These are phyloP conservation scores for Limnephilus auricula DNA, from an alignment of 2,888 invertebrate genomes.

Conservation along the genomic window DNA sequence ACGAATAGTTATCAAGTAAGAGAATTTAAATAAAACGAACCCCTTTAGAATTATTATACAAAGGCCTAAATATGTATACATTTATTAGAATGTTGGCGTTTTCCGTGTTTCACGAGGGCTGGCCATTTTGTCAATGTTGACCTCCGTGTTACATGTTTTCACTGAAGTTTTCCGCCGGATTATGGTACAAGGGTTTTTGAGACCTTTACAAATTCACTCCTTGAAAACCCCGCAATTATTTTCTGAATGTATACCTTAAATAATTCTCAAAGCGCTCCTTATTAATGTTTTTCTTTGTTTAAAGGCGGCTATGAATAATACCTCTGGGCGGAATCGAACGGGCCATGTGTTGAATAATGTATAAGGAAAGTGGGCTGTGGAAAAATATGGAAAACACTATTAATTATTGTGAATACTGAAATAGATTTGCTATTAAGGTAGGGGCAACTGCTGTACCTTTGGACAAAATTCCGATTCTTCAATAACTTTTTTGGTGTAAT, in stretches of 20 bases:
- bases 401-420: neutral
- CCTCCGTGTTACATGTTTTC: conserved; percentile 2
- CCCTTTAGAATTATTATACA: neutral
- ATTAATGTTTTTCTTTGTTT: conserved; percentile 46
- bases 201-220: conserved; percentile 38
- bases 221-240: conserved; percentile 41
- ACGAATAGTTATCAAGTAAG: conserved; percentile 10
- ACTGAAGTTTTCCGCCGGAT: conserved; percentile 33
- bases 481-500: too few species aligned
- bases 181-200: conserved; percentile 21
- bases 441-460: too few species aligned
- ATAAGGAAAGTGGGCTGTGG: conserved; percentile 30
- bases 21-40: conserved; percentile 4
- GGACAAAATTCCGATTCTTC: too few species aligned
- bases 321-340: conserved; percentile 22
- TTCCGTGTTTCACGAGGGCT: conserved; percentile 3
- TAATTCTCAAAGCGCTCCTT: conserved; percentile 38
- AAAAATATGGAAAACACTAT: conserved; percentile 27
- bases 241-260: conserved; percentile 36
- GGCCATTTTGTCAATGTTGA: conserved; percentile 43
- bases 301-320: conserved; percentile 31
- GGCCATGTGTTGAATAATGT: conserved; percentile 28
- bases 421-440: neutral
- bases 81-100: conserved; percentile 19
- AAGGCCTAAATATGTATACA: conserved; percentile 22